Evolutionary conservation across 92 coral and sea anemone genomes (phyloP).

Genomic region (Epizoanthus fatuus): DNA sequence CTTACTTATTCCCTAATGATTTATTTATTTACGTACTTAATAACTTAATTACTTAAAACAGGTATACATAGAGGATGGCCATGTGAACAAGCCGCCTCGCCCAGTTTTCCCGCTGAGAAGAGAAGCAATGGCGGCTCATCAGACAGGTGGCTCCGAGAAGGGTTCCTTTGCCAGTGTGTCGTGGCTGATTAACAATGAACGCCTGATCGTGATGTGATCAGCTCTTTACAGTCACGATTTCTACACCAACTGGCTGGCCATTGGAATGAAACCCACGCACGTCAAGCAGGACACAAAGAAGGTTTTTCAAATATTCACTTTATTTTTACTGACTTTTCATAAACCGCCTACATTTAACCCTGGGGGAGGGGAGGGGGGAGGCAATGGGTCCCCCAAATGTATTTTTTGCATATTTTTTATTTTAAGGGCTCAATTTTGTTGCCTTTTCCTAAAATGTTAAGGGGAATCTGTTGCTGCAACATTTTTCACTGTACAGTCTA

Average conservation of each 20-base stretch:
- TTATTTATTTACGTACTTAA: no score
- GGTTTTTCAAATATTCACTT: background rate
- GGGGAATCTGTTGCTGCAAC: no score
- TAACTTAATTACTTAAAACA: background rate
- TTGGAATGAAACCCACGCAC: conserved; percentile 11
- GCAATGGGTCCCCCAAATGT: no score
- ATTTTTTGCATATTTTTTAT: no score
- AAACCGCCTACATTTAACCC: no score
- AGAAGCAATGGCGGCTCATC: conserved; percentile 24
- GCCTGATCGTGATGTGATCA: conserved; percentile 12
- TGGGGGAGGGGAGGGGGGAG: no score
- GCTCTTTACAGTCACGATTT: conserved; percentile 23
- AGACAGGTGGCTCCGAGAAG: background rate
- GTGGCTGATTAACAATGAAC: conserved; percentile 6
- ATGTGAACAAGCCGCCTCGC: conserved; percentile 8
- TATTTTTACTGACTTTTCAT: no score
- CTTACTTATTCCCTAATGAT: no score
- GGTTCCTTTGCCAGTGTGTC: conserved; percentile 25
- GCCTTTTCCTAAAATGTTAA: no score
- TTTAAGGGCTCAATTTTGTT: no score
- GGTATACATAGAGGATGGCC: conserved; percentile 8
- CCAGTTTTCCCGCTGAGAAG: conserved; percentile 24
- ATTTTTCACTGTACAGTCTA: no score
- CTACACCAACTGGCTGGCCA: conserved; percentile 11
- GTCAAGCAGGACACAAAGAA: background rate